phyloP scores from a whole-genome alignment of 1,140 invertebrate genomes.

The Aphelinus atriplicis region DNA sequence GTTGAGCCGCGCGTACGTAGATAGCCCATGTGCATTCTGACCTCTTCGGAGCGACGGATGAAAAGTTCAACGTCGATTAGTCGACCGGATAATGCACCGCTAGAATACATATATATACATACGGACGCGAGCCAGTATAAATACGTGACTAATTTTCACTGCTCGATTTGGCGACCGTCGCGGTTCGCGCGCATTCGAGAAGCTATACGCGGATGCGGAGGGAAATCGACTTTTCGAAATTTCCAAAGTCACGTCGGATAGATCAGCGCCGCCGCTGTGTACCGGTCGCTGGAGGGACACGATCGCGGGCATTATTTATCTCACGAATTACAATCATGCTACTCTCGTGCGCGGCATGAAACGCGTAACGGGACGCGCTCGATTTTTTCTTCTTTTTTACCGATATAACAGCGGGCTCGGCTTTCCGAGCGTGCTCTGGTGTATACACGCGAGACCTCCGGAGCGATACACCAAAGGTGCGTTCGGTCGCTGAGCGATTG shows the following conservation, averaged over 20 bases:
- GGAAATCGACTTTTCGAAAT: background rate
- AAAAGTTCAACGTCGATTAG: constrained; percentile 46
- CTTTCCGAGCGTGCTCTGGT: background rate
- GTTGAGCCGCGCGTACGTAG: background rate
- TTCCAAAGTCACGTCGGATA: background rate
- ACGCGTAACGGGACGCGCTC: constrained; percentile 9
- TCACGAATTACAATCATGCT: constrained; percentile 3
- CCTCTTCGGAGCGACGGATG: constrained; percentile 40
- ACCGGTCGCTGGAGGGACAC: constrained; percentile 3
- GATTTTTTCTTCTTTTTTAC: constrained; percentile 11
- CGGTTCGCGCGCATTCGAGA: no score
- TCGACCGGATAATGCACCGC: constrained; percentile 40
- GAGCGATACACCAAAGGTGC: background rate
- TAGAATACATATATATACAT: no score
- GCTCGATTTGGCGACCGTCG: no score
- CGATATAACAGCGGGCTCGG: constrained; percentile 11
- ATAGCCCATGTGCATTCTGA: constrained; percentile 10
- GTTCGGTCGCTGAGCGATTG: background rate
- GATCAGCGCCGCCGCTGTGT: background rate
- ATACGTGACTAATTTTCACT: no score
- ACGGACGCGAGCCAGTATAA: no score
- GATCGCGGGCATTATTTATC: constrained; percentile 2
- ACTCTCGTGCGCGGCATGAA: background rate
- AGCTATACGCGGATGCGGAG: no score
- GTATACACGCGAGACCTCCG: background rate